A percentile compares a stretch with the other conserved stretches of the same genome.
These are phyloP conservation scores for Gambusia yucatana DNA, from an alignment of 2,797 vertebrate species.

Conservation along the genomic window DNA sequence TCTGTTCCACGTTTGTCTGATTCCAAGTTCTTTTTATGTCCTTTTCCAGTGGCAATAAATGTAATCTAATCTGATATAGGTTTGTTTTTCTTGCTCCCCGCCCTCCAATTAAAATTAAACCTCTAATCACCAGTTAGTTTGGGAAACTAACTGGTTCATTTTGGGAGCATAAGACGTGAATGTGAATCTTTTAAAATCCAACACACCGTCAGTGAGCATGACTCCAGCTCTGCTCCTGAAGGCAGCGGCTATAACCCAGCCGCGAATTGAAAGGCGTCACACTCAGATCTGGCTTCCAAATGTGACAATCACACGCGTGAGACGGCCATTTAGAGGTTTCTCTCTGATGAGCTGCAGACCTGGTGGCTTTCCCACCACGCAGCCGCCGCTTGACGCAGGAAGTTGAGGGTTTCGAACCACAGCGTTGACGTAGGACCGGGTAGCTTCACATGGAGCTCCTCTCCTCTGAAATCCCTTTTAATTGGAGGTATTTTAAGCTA, in stretches of 20 bases:
- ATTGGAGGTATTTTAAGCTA: constrained; percentile 1
- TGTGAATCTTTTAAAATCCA: neutral
- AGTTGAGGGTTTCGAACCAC: constrained; percentile 37
- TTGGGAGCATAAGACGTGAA: neutral
- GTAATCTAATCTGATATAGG: neutral
- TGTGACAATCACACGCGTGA: constrained; percentile 16
- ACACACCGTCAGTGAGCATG: neutral
- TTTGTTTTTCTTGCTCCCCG: neutral
- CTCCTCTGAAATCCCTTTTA: neutral
- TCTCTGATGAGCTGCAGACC: constrained; percentile 9
- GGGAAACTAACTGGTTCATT: neutral
- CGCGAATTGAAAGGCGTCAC: constrained; percentile 4
- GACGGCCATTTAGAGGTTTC: constrained; percentile 7
- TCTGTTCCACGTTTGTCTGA: constrained; percentile 41
- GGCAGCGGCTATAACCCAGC: neutral
- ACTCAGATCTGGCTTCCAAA: constrained; percentile 6
- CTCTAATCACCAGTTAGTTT: neutral
- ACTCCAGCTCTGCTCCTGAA: constrained; percentile 9
- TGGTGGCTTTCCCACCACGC: constrained; percentile 27
- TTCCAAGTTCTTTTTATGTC: constrained; percentile 6
- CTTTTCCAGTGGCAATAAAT: constrained; percentile 2
- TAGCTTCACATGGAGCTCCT: constrained; percentile 18
- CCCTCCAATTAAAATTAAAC: neutral
- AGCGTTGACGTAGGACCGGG: constrained; percentile 16
- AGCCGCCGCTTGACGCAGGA: constrained; percentile 45